Base-by-base conservation (phyloP, 1,140 invertebrate genomes). In the Phortica variegata region DNA sequence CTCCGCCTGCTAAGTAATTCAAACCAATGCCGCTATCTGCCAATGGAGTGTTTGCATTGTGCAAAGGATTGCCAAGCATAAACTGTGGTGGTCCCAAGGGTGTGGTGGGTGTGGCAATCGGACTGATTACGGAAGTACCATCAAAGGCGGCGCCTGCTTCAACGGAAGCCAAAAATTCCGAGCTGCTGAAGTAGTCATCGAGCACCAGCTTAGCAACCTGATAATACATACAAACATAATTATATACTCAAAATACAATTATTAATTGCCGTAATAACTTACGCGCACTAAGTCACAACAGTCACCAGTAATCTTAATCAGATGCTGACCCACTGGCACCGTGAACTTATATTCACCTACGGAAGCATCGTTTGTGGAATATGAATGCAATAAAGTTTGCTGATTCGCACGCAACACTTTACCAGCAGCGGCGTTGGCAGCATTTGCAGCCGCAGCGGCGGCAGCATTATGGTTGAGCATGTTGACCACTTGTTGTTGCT, bases 281-380 rank as follows among this genome's bases (percentile, higher is more conserved):
- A 91, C 89, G 79, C 86, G 85, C 49, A 93, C 89, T 65, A 92
- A 79, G 73, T 91, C 87, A 59, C 90, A 80, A 79, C 90, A 89
- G 56, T 83, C 83, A 45, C 90, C 90, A 45, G 87, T 91, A 56
- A 93, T 89, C 78, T 90, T 91, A 42, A 93, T 81, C 45, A 86
- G 83, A 72, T 90, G 84, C 61, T 84, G 82, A 55, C 88, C 88
- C 60, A 90, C 83, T 54, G 85, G 87, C 34, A 93, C 89, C 43
- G 89, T 90, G 74, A 91, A 90, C 66, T 89, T 90, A 77, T 89
- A 92, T 79, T 93, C 89, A 65, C 87, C 87, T 73, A 91, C 79
- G 58, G 84, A 85, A 59, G 88, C 87, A 78, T 91, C 89, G 75
- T 88, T 89, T 56, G 88, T 88, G 52, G 88, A 89, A 65, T 86